Conservation (phyloP, 2,888 invertebrate genomes). For the Aphodius granarius region DNA sequence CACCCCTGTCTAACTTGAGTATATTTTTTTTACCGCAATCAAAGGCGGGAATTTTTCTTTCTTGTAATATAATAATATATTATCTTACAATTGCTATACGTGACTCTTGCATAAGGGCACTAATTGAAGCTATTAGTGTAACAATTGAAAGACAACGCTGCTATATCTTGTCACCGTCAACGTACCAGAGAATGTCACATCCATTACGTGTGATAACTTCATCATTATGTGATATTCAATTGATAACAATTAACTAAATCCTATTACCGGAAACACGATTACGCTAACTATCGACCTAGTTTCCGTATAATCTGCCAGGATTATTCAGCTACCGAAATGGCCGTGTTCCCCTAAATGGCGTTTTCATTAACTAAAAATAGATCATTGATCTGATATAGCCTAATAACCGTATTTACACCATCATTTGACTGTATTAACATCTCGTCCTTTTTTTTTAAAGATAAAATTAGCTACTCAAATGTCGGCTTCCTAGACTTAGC, state of each 20-base stretch:
- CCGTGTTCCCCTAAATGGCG: background rate
- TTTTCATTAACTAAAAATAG: background rate
- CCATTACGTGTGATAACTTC: background rate
- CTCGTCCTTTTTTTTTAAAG: no score
- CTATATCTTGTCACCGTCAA: background rate
- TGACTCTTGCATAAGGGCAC: background rate
- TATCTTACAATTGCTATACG: background rate
- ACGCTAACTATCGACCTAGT: background rate
- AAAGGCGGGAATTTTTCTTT: no score
- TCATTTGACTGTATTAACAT: no score
- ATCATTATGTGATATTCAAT: background rate
- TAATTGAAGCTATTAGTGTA: background rate
- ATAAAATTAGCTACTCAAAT: no score
- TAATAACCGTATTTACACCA: background rate
- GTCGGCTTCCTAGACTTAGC: background rate
- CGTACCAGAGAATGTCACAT: background rate
- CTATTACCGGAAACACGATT: background rate
- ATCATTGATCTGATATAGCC: background rate
- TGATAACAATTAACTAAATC: background rate
- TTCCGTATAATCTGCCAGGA: background rate
- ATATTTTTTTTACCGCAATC: no score
- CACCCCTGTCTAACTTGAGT: background rate
- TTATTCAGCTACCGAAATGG: background rate
- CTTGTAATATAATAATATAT: background rate
- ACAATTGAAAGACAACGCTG: background rate